Percentiles rank a stretch among this genome's conserved stretches.
Conservation (phyloP, 2,797 vertebrate genomes). For the Oreortyx pictus region DNA sequence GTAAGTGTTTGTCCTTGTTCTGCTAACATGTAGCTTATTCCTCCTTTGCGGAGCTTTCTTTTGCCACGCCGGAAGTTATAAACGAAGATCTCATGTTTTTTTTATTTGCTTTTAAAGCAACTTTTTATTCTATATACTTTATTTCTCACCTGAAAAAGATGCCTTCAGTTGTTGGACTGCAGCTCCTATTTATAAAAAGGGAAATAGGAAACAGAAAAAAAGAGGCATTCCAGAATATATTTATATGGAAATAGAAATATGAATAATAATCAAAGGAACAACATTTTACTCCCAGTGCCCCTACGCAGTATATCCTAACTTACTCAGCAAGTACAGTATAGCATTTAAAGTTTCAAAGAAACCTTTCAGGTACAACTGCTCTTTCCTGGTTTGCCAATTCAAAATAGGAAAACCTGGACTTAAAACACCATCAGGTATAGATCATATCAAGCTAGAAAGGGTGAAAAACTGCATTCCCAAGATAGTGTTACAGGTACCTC, state of each 20-base stretch:
- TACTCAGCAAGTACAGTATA: background rate
- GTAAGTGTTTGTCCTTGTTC: background rate
- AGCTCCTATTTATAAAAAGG: background rate
- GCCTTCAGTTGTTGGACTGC: background rate
- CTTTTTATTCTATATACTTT: background rate
- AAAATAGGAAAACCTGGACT: background rate
- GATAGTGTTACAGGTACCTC: background rate
- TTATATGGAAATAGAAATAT: background rate
- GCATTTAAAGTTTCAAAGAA: background rate
- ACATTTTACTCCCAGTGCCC: background rate
- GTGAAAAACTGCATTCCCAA: background rate
- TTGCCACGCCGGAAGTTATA: background rate
- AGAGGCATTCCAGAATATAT: background rate
- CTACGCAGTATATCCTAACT: background rate
- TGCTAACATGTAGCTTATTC: too few species aligned
- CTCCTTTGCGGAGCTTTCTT: background rate
- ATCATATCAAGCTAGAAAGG: background rate
- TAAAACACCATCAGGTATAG: background rate
- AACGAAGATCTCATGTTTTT: background rate
- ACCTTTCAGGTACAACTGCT: background rate
- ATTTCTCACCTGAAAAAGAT: constrained; percentile 2
- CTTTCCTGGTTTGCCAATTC: background rate
- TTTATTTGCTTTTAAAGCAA: background rate
- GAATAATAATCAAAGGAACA: background rate
- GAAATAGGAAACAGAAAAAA: background rate